phyloP scores from a whole-genome alignment of 2,888 invertebrate species.

The Dicranocentrus wangi region DNA sequence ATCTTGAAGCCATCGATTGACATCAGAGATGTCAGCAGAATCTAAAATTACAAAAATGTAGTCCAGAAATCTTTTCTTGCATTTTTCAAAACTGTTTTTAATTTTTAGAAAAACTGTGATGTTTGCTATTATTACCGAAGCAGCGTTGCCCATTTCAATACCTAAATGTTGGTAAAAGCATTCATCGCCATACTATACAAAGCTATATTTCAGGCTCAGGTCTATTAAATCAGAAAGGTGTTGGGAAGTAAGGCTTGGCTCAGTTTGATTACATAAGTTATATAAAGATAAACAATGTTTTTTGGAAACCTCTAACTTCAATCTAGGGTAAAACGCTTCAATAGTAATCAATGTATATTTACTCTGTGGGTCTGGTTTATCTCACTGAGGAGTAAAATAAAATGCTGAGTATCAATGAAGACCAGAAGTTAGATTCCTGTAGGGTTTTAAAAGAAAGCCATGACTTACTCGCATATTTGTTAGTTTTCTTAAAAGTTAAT shows the following conservation, averaged over 20 bases:
- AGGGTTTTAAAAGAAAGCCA: slow-evolving; percentile 11
- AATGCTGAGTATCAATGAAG: slow-evolving; percentile 25
- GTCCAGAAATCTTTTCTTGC: slow-evolving; percentile 36
- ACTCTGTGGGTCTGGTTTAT: not conserved
- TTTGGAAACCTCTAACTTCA: not conserved
- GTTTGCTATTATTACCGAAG: slow-evolving; percentile 14
- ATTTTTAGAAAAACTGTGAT: slow-evolving; percentile 16
- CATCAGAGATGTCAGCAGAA: not conserved
- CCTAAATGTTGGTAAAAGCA: slow-evolving; percentile 16
- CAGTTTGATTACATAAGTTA: no score
- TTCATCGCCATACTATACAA: not conserved
- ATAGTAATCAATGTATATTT: slow-evolving; percentile 9
- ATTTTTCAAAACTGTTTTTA: slow-evolving; percentile 5
- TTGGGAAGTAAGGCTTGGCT: no score
- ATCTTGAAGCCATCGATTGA: not conserved
- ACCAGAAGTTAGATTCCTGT: not conserved
- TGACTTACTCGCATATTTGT: not conserved
- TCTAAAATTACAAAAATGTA: slow-evolving; percentile 39
- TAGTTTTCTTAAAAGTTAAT: not conserved
- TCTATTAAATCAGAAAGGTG: not conserved
- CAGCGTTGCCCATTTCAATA: slow-evolving; percentile 42
- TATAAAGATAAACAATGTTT: not conserved
- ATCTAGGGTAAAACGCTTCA: not conserved
- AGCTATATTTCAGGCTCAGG: slow-evolving; percentile 4
- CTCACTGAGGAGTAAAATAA: not conserved